Conservation (phyloP, 1,140 invertebrate genomes). For the Apis dorsata region DNA sequence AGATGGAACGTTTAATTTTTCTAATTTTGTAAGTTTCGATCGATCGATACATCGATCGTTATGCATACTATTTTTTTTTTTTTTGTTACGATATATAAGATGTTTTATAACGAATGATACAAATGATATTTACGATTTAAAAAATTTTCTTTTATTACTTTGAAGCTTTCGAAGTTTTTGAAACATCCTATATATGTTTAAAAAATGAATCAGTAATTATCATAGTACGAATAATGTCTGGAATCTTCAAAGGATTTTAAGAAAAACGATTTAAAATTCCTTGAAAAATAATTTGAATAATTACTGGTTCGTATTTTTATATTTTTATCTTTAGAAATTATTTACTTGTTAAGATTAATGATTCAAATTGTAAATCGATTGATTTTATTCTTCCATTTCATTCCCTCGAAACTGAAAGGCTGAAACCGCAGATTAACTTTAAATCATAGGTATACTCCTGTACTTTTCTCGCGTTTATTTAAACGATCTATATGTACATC, state of each 20-base stretch:
- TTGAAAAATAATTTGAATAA: too few relatives aligned
- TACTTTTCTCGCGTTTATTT: slow-evolving; percentile 28
- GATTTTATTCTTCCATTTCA: slow-evolving; percentile 14
- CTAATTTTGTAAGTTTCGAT: background rate
- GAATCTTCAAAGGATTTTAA: background rate
- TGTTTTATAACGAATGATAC: background rate
- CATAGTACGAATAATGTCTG: too few relatives aligned
- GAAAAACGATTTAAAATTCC: too few relatives aligned
- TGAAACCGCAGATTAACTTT: slow-evolving; percentile 50
- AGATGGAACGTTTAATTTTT: background rate
- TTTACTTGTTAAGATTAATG: background rate
- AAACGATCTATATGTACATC: slow-evolving; percentile 3
- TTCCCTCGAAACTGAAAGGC: slow-evolving; percentile 53
- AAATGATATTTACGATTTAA: background rate
- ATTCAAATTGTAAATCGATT: background rate
- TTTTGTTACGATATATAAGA: background rate
- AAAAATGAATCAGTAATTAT: slow-evolving; percentile 4
- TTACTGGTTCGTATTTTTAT: too few relatives aligned
- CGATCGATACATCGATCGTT: background rate
- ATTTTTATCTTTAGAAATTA: too few relatives aligned
- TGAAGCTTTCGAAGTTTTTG: background rate
- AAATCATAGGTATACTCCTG: slow-evolving; percentile 20
- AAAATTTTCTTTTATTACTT: background rate
- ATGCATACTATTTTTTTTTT: background rate
- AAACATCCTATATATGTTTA: background rate